Evolutionary conservation across 2,113 vertebrate species (phyloP).

Genomic region (Mirza zaza): DNA sequence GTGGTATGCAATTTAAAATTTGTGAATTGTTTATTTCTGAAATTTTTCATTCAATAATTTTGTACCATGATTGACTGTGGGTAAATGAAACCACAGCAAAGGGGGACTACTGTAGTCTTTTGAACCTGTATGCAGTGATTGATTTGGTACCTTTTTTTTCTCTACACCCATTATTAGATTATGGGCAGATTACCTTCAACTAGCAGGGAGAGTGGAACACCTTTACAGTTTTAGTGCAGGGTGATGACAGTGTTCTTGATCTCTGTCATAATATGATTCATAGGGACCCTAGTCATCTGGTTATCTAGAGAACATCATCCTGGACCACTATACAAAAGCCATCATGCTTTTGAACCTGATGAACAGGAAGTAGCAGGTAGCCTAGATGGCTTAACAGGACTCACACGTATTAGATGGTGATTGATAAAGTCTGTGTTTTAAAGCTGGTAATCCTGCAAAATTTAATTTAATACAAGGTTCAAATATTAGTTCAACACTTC

Average conservation of each 20-base stretch:
- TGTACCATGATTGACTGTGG: background rate
- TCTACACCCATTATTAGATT: background rate
- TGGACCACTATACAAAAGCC: background rate
- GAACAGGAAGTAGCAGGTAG: background rate
- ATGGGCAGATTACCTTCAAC: background rate
- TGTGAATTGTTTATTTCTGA: background rate
- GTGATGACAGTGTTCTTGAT: background rate
- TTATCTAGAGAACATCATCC: background rate
- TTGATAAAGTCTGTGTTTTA: background rate
- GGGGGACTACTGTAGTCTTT: background rate
- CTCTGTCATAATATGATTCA: background rate
- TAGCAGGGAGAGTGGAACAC: background rate
- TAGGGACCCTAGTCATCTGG: background rate
- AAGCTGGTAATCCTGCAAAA: background rate
- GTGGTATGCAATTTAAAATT: background rate
- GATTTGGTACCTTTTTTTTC: background rate
- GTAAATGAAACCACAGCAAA: background rate
- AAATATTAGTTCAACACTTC: background rate
- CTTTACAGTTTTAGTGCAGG: background rate
- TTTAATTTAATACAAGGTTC: background rate
- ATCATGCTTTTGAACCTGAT: background rate
- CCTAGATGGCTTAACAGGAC: background rate
- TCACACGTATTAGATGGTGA: background rate
- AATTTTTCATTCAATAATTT: background rate
- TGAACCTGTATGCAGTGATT: background rate